Evolutionary conservation across 2,113 vertebrate genomes (phyloP).

Genomic region (Apus apus): DNA sequence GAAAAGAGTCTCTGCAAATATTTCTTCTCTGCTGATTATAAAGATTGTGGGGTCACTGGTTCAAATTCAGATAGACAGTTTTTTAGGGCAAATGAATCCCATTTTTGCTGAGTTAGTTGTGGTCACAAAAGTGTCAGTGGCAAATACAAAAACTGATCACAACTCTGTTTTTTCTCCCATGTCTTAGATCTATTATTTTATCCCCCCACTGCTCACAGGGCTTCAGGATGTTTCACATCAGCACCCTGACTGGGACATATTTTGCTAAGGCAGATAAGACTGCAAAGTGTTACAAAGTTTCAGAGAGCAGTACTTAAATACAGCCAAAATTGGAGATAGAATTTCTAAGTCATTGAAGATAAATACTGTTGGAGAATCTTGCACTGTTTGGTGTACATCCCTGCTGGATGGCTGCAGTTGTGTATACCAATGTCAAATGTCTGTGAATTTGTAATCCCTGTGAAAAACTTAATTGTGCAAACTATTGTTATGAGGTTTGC

Average conservation of each 20-base stretch:
- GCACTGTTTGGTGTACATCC: rapidly evolving
- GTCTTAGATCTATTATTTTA: not conserved
- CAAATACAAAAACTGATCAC: not conserved
- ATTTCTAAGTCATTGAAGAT: not conserved
- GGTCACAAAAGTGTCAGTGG: not conserved
- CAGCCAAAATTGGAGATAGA: not conserved
- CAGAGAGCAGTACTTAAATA: not conserved
- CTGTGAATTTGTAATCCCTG: not conserved
- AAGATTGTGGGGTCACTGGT: not conserved
- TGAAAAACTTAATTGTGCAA: not conserved
- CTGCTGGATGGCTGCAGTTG: not conserved
- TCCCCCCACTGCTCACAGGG: not conserved
- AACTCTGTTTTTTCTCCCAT: not conserved
- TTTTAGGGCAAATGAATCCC: not conserved
- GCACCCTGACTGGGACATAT: not conserved
- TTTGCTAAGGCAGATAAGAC: not conserved
- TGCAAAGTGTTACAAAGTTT: not conserved
- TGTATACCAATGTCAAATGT: not conserved
- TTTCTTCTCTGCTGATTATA: not conserved
- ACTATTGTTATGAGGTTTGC: not conserved
- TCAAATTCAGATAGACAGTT: not conserved
- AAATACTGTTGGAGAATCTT: not conserved
- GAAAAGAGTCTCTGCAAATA: not conserved
- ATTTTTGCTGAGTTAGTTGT: not conserved
- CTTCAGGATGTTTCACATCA: not conserved